A percentile compares a stretch with the other conserved stretches of the same genome.
Conservation (phyloP, 2,797 vertebrate species). For the Monodelphis domestica region DNA sequence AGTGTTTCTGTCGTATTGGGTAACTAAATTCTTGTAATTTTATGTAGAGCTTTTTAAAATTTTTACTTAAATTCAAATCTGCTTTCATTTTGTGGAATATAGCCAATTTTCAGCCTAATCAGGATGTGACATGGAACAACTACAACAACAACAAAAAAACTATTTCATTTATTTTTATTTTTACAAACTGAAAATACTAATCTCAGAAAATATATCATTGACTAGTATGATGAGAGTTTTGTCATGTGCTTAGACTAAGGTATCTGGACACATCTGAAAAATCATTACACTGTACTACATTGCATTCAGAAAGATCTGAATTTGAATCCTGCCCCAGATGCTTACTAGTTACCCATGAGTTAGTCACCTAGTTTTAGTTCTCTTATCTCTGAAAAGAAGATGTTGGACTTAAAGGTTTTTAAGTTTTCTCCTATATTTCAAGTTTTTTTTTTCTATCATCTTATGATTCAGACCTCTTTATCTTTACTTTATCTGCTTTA, state of each 20-base stretch:
- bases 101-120: neutral
- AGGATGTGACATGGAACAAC: neutral
- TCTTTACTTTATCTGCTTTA: neutral
- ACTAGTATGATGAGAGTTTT: neutral
- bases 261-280: neutral
- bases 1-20: neutral
- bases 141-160: neutral
- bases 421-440: neutral
- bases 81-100: neutral
- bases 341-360: neutral
- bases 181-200: neutral
- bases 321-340: neutral
- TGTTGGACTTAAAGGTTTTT: neutral
- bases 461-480: neutral
- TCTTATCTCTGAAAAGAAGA: neutral
- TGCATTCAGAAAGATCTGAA: neutral
- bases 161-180: neutral
- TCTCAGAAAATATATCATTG: neutral
- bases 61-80: neutral
- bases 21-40: neutral
- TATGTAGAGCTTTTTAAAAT: neutral
- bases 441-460: neutral
- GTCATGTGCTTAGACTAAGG: neutral
- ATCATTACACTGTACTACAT: neutral
- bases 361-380: neutral